phyloP scores from a whole-genome alignment of 2,113 vertebrate genomes.

The Cyanoramphus novaezelandiae region DNA sequence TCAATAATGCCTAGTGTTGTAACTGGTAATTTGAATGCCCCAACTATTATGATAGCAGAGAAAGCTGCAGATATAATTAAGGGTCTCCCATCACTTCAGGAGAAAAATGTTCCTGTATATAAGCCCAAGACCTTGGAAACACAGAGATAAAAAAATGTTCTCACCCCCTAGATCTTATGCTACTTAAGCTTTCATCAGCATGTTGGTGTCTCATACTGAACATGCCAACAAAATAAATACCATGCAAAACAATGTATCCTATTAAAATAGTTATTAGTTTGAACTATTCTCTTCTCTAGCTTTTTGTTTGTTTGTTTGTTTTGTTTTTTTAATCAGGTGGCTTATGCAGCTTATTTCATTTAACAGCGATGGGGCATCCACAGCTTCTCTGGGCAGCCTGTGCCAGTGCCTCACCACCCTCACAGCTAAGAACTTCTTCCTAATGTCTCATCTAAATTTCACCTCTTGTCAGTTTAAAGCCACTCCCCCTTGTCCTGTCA shows the following conservation, averaged over 20 bases:
- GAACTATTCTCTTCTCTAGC: not conserved
- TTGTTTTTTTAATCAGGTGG: not conserved
- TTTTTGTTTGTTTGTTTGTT: not conserved
- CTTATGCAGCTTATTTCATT: not conserved
- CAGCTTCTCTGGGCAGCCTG: not conserved
- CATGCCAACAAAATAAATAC: not conserved
- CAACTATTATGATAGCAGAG: conserved; percentile 96
- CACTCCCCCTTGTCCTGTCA: not conserved
- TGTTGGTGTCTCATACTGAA: not conserved
- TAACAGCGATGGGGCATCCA: not conserved
- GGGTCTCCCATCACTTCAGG: conserved; percentile 78
- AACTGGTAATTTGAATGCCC: conserved; percentile 94
- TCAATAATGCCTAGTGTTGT: conserved; percentile 96
- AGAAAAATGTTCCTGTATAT: conserved; percentile 84
- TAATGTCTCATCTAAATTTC: not conserved
- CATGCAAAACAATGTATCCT: not conserved
- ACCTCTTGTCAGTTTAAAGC: not conserved
- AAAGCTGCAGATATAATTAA: conserved; percentile 92
- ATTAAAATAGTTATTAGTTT: not conserved
- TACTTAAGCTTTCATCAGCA: not conserved
- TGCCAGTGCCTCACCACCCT: not conserved
- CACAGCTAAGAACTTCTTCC: not conserved
- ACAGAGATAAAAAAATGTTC: conserved; percentile 74
- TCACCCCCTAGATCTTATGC: not conserved
- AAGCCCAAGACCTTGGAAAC: conserved; percentile 79